phyloP scores from a whole-genome alignment of 1,140 invertebrate genomes.

The Atta cephalotes region DNA sequence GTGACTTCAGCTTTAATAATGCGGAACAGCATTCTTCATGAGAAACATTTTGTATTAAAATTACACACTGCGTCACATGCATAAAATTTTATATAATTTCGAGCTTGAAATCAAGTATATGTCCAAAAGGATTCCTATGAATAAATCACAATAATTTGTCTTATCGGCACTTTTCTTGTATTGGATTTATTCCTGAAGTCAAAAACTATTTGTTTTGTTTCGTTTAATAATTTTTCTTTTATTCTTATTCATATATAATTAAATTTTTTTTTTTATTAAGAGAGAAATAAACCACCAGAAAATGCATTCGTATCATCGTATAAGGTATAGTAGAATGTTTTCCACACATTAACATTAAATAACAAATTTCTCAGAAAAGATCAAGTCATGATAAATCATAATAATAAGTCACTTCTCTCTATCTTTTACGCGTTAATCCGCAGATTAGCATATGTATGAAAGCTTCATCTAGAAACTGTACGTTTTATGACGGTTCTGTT shows the following conservation, averaged over 20 bases:
- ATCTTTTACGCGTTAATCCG: conserved; percentile 15
- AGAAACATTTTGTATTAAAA: conserved; percentile 24
- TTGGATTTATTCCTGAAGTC: too few relatives aligned
- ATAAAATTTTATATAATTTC: conserved; percentile 12
- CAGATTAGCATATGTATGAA: conserved; percentile 47
- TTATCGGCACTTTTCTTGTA: too few relatives aligned
- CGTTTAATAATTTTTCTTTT: too few relatives aligned
- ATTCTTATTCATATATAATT: neutral
- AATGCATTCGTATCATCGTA: neutral
- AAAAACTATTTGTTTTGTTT: too few relatives aligned
- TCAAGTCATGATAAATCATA: conserved; percentile 32
- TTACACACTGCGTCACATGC: neutral
- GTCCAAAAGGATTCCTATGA: neutral
- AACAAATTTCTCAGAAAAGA: conserved; percentile 43
- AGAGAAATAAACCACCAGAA: neutral
- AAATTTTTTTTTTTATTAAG: neutral
- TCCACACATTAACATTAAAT: conserved; percentile 19
- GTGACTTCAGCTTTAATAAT: conserved; percentile 35
- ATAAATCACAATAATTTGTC: neutral
- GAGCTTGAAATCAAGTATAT: neutral
- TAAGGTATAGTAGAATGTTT: neutral
- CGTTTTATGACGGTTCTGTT: conserved; percentile 39
- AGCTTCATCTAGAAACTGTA: conserved; percentile 41
- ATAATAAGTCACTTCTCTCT: neutral
- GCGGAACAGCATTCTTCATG: conserved; percentile 25